phyloP scores from a whole-genome alignment of 2,888 invertebrate species.

The Hoplodrina ambigua region DNA sequence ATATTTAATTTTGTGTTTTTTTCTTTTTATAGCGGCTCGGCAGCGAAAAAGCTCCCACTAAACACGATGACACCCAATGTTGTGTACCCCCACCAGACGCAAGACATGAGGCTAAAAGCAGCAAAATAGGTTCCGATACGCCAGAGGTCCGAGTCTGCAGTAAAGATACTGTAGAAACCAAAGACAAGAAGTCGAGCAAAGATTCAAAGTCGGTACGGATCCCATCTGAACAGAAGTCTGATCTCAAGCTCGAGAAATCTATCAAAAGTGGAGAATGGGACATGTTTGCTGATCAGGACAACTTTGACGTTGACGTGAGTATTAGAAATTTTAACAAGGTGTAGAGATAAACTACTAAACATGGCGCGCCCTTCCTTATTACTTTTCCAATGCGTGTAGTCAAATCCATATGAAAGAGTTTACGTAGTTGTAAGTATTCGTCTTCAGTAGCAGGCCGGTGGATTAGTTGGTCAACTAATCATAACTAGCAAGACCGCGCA shows the following conservation, averaged over 20 bases:
- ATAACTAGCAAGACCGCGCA: too few species aligned
- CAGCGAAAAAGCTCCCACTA: conserved; percentile 53
- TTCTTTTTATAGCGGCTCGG: conserved; percentile 66
- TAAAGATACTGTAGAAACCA: conserved; percentile 22
- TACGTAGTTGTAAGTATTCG: too few species aligned
- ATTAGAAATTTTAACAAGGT: not conserved
- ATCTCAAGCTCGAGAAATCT: conserved; percentile 75
- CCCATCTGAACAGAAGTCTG: conserved; percentile 68
- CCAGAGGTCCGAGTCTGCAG: conserved; percentile 30
- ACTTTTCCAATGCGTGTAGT: too few species aligned
- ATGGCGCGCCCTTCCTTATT: too few species aligned
- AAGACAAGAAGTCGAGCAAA: conserved; percentile 30
- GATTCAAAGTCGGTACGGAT: conserved; percentile 42
- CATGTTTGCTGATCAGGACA: conserved; percentile 98
- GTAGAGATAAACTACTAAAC: too few species aligned
- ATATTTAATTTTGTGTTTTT: not conserved
- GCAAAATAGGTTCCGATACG: conserved; percentile 30
- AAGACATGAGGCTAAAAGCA: conserved; percentile 23
- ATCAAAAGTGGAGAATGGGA: conserved; percentile 92
- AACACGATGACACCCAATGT: conserved; percentile 17
- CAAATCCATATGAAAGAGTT: too few species aligned
- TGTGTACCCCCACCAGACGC: conserved; percentile 33
- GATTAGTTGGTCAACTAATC: too few species aligned
- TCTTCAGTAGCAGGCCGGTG: too few species aligned
- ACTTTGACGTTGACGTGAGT: conserved; percentile 90